Base-by-base conservation (phyloP, 2,888 invertebrate genomes). In the Aquatica leii region DNA sequence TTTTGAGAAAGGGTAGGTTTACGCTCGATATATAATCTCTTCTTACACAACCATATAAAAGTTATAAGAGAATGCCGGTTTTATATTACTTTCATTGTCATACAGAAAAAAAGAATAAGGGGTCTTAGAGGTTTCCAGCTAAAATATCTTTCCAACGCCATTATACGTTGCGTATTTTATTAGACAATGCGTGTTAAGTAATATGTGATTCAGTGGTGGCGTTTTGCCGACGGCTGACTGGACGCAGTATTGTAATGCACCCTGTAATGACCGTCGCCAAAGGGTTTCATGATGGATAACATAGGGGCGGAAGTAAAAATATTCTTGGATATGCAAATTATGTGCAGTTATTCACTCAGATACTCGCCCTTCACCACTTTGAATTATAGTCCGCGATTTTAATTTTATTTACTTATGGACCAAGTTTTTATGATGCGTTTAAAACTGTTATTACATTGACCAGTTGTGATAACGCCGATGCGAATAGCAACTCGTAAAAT, bases 261-360 rank as follows among this genome's bases (percentile, higher is more conserved):
- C 71, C 71, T 63, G 73, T 78, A 78, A 78, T 78, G 77, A 78
- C 75, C 71, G 71, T 57, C 70, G 68, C 72, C 74, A 78, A 79
- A 79, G 79, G 79, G 79, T 80, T 79, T 78, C 73, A 77, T 77
- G 77, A 78, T 78, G 75, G 76, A 79, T 76, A 76, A 71, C 77
- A 80, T 80, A 79, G 79, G 80, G 80, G 80, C 79, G 78, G 79
- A 79, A 79, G 78, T 77, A 76, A 76, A 76, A 78, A 79, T 79
- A 78, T 78, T 76, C 78, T 79, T 76, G 78, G 76, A 78, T 80
- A 80, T 80, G 80, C 79, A 80, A 80, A 80, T 80, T 76, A 72
- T 75, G 74, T 73, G 75, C 76, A 77, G 78, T 80, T 79, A 78
- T 78, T 79, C 78, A 78, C 77, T 76, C 79, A 78, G 78, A 80